These are phyloP conservation scores for Tuberolachnus salignus DNA, from an alignment of 2,888 invertebrate genomes.

Conservation along the genomic window DNA sequence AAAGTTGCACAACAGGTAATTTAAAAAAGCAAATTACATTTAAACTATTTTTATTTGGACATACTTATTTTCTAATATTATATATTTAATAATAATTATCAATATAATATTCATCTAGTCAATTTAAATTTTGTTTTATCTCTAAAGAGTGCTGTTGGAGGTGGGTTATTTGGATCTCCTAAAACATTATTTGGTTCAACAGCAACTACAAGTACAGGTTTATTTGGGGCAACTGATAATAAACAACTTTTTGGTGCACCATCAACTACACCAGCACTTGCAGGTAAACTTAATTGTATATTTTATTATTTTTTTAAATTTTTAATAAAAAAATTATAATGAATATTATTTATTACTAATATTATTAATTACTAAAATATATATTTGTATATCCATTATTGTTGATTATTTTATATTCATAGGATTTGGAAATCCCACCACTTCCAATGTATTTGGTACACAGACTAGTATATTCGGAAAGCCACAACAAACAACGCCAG, in stretches of 20 bases:
- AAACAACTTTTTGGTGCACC: constrained; percentile 67
- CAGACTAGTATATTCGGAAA: constrained; percentile 72
- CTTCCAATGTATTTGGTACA: constrained; percentile 66
- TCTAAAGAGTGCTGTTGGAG: constrained; percentile 59
- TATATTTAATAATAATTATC: not conserved
- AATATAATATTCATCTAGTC: not conserved
- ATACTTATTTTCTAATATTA: not conserved
- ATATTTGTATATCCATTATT: not conserved
- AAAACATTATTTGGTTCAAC: constrained; percentile 66
- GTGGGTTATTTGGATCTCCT: constrained; percentile 59
- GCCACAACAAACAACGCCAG: constrained; percentile 64
- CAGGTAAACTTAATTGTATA: constrained; percentile 33
- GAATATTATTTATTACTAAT: not conserved
- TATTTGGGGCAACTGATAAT: constrained; percentile 68
- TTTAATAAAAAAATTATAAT: not conserved
- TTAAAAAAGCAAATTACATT: not conserved
- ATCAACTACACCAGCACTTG: constrained; percentile 61
- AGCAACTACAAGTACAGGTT: constrained; percentile 61
- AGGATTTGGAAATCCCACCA: constrained; percentile 65
- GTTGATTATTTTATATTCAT: not conserved
- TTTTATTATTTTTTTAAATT: not conserved
- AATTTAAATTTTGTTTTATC: constrained; percentile 16
- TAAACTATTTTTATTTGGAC: not conserved
- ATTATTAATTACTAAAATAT: not conserved
- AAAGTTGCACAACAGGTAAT: constrained; percentile 72